Percentiles rank a stretch among this genome's conserved stretches.
Evolutionary conservation across 2,888 invertebrate genomes (phyloP).

Genomic region (Ptycholaimellus sp.): DNA sequence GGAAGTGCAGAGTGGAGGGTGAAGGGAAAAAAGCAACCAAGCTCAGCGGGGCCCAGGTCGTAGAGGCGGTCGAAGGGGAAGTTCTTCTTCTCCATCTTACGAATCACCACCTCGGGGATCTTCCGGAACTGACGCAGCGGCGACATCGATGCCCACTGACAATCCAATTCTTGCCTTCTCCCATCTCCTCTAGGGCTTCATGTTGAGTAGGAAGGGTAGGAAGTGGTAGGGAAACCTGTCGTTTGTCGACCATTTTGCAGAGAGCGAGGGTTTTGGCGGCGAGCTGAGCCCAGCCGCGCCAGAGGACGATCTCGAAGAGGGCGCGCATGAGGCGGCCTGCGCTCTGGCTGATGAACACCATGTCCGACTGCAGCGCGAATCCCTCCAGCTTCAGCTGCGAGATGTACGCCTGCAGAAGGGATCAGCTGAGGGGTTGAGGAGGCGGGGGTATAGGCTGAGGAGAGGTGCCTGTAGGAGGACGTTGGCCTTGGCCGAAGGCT

Average conservation of each 20-base stretch:
- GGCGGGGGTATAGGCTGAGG: background rate
- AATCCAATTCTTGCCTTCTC: no score
- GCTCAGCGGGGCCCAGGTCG: conserved; percentile 84
- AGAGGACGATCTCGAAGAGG: conserved; percentile 82
- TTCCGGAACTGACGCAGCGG: conserved; percentile 70
- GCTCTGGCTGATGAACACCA: conserved; percentile 95
- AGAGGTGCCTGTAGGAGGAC: conserved; percentile 18
- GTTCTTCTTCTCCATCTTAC: conserved; percentile 83
- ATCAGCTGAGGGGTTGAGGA: background rate
- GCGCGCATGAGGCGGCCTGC: conserved; percentile 79
- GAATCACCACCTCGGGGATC: conserved; percentile 63
- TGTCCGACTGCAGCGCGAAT: conserved; percentile 92
- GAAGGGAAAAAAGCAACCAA: no score
- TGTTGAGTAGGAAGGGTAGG: background rate
- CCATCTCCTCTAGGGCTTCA: no score
- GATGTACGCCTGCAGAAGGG: conserved; percentile 59
- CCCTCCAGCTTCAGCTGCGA: conserved; percentile 92
- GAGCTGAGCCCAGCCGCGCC: conserved; percentile 78
- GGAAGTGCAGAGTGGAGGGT: no score
- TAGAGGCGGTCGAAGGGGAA: conserved; percentile 44
- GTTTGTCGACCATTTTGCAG: conserved; percentile 92
- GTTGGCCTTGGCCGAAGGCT: conserved; percentile 63
- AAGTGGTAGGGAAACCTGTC: no score
- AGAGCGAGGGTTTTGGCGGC: conserved; percentile 72
- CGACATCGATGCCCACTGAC: conserved; percentile 93